phyloP scores from a whole-genome alignment of 2,797 vertebrate species.

The Amblyraja radiata region DNA sequence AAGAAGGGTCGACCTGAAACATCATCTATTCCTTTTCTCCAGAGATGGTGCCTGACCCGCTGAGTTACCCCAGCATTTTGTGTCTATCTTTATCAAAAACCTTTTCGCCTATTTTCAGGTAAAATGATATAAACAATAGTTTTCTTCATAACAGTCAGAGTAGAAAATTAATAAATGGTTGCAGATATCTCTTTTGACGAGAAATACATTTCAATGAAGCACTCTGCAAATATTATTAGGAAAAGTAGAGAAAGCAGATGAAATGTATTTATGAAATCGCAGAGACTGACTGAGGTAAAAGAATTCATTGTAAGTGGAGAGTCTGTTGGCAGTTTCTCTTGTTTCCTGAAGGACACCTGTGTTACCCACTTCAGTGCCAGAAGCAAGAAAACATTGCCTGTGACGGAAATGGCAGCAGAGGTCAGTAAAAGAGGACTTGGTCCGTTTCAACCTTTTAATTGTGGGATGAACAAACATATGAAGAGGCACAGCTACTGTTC shows the following conservation, averaged over 20 bases:
- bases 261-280: constrained; percentile 16
- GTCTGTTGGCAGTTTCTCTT: constrained; percentile 1
- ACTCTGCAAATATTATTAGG: background rate
- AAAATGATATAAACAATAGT: background rate
- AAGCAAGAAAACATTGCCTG: background rate
- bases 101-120: background rate
- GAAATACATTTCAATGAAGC: background rate
- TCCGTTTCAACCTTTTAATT: background rate
- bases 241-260: background rate
- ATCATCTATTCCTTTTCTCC: no score
- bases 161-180: background rate
- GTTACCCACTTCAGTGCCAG: background rate
- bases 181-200: background rate
- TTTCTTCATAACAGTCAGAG: no score
- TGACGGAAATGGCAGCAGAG: background rate
- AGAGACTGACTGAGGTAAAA: constrained; percentile 2
- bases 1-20: no score
- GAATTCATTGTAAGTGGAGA: background rate
- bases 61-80: no score
- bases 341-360: background rate
- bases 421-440: background rate
- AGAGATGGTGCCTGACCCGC: no score
- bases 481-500: background rate
- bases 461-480: background rate
- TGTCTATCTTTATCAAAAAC: no score